Base-by-base conservation (phyloP, 2,888 invertebrate genomes). In the Coelopa pilipes region DNA sequence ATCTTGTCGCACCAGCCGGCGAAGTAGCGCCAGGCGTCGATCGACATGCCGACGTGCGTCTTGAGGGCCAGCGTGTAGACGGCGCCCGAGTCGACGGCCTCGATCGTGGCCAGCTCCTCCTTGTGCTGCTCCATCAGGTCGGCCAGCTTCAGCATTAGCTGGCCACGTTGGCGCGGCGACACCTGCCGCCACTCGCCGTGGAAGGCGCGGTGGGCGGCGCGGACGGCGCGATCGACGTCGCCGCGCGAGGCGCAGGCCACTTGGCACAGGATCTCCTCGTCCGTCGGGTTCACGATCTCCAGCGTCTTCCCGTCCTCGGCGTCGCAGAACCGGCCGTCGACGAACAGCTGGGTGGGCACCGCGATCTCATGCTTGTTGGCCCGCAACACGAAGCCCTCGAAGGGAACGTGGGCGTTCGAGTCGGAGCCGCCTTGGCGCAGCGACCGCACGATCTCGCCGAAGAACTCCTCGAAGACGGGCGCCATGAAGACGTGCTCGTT, bases 1-100 rank as follows among this genome's bases (percentile, higher is more conserved):
- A 97, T 97, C 69, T 98, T 98, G 88, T 98, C 98, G 82, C 96
- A 93, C 96, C 98, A 98, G 4, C 97, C 98, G 4, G 97, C 98
- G 87, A 96, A 98, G 87, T 98, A 98, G 55, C 95, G 89, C 96
- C 97, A 98, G 0, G 96, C 96, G 84, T 98, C 97, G 69, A 98
- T 96, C 17, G 97, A 97, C 98, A 99, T 98, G 72, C 98, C 98
- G 7, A 99, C 90, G 88, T 98, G 98, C 0, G 98, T 98, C 86
- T 99, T 99, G 17, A 98, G 87, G 0, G 98, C 98, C 65, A 99
- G 88, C 0, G 98, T 98, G 88, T 98, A 99, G 0, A 99, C 98
- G 0, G 98, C 98, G 0, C 98, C 98, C 0, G 97, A 96, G 87
- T 98, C 98, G 1, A 98, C 90, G 0, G 94, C 92, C 85, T 99